A percentile compares a stretch with the other conserved stretches of the same genome.
These are phyloP conservation scores for Paraescarpia echinospica DNA, from an alignment of 1,140 invertebrate species.

Conservation along the genomic window DNA sequence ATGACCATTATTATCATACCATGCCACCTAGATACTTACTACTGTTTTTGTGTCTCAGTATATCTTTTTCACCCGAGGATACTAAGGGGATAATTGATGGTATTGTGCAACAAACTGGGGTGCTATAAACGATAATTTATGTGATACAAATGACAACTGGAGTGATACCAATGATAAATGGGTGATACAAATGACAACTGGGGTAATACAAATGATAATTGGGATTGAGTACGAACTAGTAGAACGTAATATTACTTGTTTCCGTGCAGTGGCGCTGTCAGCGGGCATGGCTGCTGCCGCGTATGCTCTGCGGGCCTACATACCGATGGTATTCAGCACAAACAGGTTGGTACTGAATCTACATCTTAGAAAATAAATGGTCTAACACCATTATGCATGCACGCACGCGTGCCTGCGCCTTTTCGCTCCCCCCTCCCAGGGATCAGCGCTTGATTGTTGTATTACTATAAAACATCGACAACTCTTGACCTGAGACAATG, in stretches of 20 bases:
- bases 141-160: not conserved
- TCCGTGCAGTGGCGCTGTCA: slow-evolving; percentile 19
- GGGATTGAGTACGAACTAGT: not conserved
- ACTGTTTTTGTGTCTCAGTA: too few relatives aligned
- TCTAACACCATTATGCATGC: not conserved
- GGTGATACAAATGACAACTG: not conserved
- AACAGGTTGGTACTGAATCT: not conserved
- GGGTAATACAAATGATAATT: not conserved
- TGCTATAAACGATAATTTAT: too few relatives aligned
- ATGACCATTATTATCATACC: too few relatives aligned
- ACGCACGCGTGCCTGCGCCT: too few relatives aligned
- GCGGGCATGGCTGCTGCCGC: slow-evolving; percentile 10
- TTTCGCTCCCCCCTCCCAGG: too few relatives aligned
- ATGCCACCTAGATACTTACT: too few relatives aligned
- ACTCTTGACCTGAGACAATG: not conserved
- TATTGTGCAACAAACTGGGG: too few relatives aligned
- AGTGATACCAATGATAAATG: not conserved
- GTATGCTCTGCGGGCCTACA: slow-evolving; percentile 23
- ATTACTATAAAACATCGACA: too few relatives aligned
- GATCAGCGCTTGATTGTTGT: too few relatives aligned
- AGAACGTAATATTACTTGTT: not conserved
- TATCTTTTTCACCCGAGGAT: too few relatives aligned
- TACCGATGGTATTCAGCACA: slow-evolving; percentile 26
- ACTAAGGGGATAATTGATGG: too few relatives aligned
- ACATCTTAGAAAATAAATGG: not conserved